Evolutionary conservation across 1,140 invertebrate species (phyloP).

Genomic region (Calosoma granatense): DNA sequence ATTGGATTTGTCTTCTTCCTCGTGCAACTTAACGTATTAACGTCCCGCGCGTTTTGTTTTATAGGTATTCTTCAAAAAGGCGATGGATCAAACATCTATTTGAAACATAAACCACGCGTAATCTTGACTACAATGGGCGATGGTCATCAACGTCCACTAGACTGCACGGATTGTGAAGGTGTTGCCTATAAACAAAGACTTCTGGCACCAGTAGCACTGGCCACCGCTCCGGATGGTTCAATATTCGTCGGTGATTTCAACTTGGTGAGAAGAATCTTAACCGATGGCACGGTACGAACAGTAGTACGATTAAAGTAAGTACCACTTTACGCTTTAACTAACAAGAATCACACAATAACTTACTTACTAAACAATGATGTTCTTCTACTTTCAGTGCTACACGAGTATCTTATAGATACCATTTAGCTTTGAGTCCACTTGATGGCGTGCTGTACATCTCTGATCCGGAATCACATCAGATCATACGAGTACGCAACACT

Average conservation of each 20-base stretch:
- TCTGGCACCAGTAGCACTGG: conserved; percentile 82
- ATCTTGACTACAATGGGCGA: conserved; percentile 89
- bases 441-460: conserved; percentile 92
- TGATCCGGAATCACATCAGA: conserved; percentile 89
- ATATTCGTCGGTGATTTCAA: conserved; percentile 95
- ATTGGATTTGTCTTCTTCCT: conserved; percentile 13
- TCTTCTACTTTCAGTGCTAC: conserved; percentile 60
- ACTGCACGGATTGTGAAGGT: conserved; percentile 76
- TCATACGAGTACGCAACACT: conserved; percentile 78
- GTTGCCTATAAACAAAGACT: conserved; percentile 70
- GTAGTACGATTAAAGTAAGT: conserved; percentile 83
- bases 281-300: conserved; percentile 78
- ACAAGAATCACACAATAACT: conserved; percentile 17
- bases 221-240: conserved; percentile 84
- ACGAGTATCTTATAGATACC: conserved; percentile 88
- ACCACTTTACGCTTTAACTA: conserved; percentile 10
- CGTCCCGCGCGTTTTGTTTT: conserved; percentile 26
- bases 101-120: conserved; percentile 86
- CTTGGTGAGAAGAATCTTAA: conserved; percentile 78
- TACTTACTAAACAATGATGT: conserved; percentile 10
- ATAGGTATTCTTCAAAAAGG: conserved; percentile 91
- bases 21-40: background rate
- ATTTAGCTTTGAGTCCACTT: conserved; percentile 86
- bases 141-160: conserved; percentile 75
- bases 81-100: conserved; percentile 91